Evolutionary conservation across 2,113 vertebrate species (phyloP).

Genomic region (Rhineura floridana): DNA sequence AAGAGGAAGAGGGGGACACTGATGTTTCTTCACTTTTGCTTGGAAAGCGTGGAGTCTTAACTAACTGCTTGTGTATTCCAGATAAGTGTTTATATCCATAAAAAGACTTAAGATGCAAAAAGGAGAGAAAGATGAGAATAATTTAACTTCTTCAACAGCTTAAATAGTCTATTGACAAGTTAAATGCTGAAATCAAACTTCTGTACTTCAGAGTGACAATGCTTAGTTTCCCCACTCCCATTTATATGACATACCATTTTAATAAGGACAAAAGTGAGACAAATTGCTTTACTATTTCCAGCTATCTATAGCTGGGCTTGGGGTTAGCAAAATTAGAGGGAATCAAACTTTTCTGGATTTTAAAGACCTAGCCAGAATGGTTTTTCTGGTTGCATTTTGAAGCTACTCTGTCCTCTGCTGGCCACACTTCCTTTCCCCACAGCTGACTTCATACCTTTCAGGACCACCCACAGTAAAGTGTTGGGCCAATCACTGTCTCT

Average conservation of each 20-base stretch:
- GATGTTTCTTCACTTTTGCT: neutral
- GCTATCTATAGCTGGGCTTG: neutral
- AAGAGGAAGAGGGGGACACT: neutral
- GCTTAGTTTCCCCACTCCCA: neutral
- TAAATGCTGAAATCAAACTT: slow-evolving; percentile 18
- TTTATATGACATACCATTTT: slow-evolving; percentile 1
- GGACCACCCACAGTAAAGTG: too few species aligned
- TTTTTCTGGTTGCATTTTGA: too few species aligned
- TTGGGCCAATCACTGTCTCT: too few species aligned
- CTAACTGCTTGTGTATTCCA: neutral
- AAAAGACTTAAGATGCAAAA: neutral
- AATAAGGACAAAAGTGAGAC: neutral
- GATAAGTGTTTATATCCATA: neutral
- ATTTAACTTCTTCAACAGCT: neutral
- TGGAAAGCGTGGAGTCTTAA: neutral
- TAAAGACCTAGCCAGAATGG: neutral
- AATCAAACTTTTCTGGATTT: slow-evolving; percentile 8
- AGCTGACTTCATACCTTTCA: too few species aligned
- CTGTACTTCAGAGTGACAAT: slow-evolving; percentile 23
- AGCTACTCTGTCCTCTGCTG: too few species aligned
- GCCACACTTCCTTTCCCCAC: too few species aligned
- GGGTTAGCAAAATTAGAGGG: neutral
- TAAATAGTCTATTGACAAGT: slow-evolving; percentile 9
- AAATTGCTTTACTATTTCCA: slow-evolving; percentile 13
- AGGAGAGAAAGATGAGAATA: neutral